Evolutionary conservation across 1,140 invertebrate species (phyloP).

Genomic region (Steinernema feltiae): DNA sequence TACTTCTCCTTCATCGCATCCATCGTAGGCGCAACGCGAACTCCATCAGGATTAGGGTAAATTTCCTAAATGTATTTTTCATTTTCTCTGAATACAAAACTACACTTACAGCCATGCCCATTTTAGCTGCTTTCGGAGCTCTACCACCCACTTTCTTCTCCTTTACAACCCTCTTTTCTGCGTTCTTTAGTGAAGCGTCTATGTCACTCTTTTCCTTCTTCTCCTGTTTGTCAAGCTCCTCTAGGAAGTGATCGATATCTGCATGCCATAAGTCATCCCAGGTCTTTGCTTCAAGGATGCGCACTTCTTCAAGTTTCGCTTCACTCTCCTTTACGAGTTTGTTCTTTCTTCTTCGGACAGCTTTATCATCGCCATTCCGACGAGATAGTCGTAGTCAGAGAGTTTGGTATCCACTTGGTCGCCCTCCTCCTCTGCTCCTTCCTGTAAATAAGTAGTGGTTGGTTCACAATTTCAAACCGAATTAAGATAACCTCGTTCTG

Average conservation of each 20-base stretch:
- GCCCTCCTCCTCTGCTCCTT: not conserved
- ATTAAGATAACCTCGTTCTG: conserved; percentile 42
- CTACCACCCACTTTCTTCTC: conserved; percentile 2
- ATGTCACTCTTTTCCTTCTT: conserved; percentile 41
- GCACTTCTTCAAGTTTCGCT: conserved; percentile 60
- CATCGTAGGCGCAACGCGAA: conserved; percentile 23
- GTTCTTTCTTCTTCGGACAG: conserved; percentile 69
- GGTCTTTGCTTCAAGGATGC: conserved; percentile 64
- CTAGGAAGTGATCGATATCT: conserved; percentile 74
- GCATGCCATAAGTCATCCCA: conserved; percentile 76
- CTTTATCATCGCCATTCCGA: conserved; percentile 71
- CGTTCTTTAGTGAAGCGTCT: conserved; percentile 42
- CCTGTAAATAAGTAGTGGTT: too few species aligned
- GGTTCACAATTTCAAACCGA: conserved; percentile 36
- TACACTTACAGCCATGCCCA: not conserved
- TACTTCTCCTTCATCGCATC: conserved; percentile 35
- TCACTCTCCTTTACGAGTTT: conserved; percentile 70
- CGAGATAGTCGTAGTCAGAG: conserved; percentile 74
- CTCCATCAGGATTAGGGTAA: conserved; percentile 27
- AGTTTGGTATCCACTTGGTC: conserved; percentile 24
- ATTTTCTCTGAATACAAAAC: not conserved
- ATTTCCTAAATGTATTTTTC: conserved; percentile 25
- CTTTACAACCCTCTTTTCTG: conserved; percentile 37
- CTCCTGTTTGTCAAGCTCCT: conserved; percentile 63
- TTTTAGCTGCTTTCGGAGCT: not conserved